phyloP scores from a whole-genome alignment of 2,888 invertebrate genomes.

The Eilema sororculum region DNA sequence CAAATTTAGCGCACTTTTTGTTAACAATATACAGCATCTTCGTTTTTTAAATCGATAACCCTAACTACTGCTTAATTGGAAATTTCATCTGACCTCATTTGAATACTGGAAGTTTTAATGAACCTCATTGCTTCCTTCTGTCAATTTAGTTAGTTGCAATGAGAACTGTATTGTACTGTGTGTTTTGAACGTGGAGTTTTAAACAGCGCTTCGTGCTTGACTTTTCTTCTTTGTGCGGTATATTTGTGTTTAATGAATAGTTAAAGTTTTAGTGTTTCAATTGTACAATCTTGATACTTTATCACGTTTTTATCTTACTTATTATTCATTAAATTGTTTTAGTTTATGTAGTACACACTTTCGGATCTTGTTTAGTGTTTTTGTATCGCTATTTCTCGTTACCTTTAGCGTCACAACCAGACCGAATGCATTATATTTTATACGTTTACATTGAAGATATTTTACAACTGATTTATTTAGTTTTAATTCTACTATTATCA shows the following conservation, averaged over 20 bases:
- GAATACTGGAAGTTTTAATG: conserved; percentile 20
- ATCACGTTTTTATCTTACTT: too few relatives aligned
- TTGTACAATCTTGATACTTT: too few relatives aligned
- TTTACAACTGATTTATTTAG: too few relatives aligned
- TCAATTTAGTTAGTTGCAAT: conserved; percentile 6
- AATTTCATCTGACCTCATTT: conserved; percentile 17
- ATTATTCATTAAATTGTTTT: too few relatives aligned
- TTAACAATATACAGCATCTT: conserved; percentile 15
- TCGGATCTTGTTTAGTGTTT: too few relatives aligned
- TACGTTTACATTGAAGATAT: too few relatives aligned
- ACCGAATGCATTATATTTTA: too few relatives aligned
- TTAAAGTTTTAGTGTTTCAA: too few relatives aligned
- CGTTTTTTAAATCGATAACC: conserved; percentile 26
- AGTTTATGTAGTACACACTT: too few relatives aligned
- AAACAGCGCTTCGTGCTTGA: not conserved
- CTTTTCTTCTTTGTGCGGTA: not conserved
- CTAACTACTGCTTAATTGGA: conserved; percentile 24
- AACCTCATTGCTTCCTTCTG: not conserved
- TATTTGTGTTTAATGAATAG: not conserved
- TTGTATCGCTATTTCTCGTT: too few relatives aligned
- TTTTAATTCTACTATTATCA: too few relatives aligned
- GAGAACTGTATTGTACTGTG: conserved; percentile 8
- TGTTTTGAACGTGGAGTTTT: not conserved
- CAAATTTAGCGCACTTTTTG: conserved; percentile 3
- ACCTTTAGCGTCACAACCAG: too few relatives aligned